These are phyloP conservation scores for Pterostichus niger DNA, from an alignment of 2,888 invertebrate species.

Conservation along the genomic window DNA sequence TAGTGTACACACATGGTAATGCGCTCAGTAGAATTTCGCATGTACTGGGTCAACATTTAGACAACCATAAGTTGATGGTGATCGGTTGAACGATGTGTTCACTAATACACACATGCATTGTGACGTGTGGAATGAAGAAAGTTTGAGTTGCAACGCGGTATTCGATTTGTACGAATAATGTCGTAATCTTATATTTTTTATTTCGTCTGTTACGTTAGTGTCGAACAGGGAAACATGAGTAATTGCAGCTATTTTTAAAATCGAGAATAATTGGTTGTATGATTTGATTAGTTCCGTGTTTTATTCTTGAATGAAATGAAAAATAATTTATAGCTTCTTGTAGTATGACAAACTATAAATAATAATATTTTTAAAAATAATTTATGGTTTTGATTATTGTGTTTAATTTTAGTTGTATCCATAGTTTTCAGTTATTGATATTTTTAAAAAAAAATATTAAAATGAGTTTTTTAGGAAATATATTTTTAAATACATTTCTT, in stretches of 20 bases:
- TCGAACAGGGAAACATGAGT: conserved; percentile 29
- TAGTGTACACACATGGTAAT: conserved; percentile 41
- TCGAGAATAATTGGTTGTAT: conserved; percentile 4
- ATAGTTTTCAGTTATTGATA: no score
- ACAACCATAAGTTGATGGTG: conserved; percentile 47
- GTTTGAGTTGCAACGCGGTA: not conserved
- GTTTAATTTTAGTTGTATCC: no score
- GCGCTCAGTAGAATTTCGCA: conserved; percentile 41
- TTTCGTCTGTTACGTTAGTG: conserved; percentile 25
- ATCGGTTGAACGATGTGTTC: conserved; percentile 19
- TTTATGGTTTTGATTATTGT: no score
- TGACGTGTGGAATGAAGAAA: conserved; percentile 38
- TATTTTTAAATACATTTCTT: no score
- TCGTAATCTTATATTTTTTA: conserved; percentile 40
- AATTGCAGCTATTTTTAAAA: conserved; percentile 26
- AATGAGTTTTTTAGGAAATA: no score
- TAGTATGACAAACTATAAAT: no score
- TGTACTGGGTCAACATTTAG: conserved; percentile 59
- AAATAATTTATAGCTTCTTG: no score
- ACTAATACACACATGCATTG: conserved; percentile 10
- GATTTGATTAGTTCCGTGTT: conserved; percentile 14
- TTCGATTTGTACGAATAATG: conserved; percentile 15
- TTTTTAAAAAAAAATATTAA: no score
- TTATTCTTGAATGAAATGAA: not conserved
- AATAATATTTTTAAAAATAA: no score